Evolutionary conservation across 2,113 vertebrate species (phyloP).

Genomic region (Prunella himalayana): DNA sequence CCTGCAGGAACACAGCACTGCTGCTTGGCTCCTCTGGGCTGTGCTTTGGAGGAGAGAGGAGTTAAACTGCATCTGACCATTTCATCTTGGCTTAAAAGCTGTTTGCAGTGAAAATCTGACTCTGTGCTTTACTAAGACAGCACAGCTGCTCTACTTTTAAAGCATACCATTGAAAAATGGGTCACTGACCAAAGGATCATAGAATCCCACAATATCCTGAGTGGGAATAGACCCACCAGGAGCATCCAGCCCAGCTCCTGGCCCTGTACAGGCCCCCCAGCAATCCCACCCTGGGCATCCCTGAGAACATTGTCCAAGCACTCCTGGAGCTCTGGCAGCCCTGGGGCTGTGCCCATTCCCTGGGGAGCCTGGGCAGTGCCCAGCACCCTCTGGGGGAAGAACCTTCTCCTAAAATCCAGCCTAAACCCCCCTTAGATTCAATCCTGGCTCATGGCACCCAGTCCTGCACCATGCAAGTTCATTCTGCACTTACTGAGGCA

Average conservation of each 20-base stretch:
- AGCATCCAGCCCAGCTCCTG: fast-evolving
- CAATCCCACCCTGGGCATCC: background rate
- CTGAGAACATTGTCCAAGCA: fast-evolving
- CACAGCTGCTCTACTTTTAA: background rate
- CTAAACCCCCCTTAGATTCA: background rate
- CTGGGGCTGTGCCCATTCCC: background rate
- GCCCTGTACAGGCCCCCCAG: background rate
- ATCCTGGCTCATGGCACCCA: fast-evolving
- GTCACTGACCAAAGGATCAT: background rate
- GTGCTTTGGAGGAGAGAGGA: background rate
- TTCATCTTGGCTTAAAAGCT: background rate
- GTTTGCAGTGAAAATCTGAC: background rate
- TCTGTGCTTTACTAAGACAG: background rate
- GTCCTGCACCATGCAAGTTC: fast-evolving
- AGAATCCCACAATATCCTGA: background rate
- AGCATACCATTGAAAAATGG: fast-evolving
- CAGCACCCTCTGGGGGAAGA: background rate
- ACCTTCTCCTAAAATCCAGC: background rate
- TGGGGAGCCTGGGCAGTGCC: background rate
- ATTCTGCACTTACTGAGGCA: background rate
- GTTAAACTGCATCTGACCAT: background rate
- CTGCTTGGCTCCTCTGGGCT: background rate
- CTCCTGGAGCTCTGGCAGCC: background rate
- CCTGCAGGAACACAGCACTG: background rate
- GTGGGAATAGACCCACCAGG: background rate